A percentile compares a stretch with the other conserved stretches of the same genome.
These are phyloP conservation scores for Teinopalpus imperialis DNA, from an alignment of 2,888 invertebrate species.

Conservation along the genomic window DNA sequence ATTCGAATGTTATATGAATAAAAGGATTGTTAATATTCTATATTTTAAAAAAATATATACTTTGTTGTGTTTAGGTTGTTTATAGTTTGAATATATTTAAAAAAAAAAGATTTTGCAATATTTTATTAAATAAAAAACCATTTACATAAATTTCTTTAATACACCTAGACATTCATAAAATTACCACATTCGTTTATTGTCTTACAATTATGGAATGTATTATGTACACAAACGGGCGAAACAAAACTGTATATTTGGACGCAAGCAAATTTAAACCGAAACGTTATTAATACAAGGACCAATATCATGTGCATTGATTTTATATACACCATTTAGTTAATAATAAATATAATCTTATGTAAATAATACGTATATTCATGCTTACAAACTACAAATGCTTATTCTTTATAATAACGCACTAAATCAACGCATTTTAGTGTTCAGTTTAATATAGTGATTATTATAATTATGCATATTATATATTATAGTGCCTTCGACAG, in stretches of 20 bases:
- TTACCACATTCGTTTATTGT: slow-evolving; percentile 23
- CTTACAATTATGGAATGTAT: slow-evolving; percentile 29
- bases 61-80: no score
- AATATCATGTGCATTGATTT: neutral
- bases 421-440: neutral
- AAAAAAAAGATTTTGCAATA: no score
- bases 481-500: no score
- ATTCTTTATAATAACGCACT: neutral
- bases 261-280: slow-evolving; percentile 1
- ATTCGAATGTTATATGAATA: no score
- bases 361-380: slow-evolving; percentile 7
- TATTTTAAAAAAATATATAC: no score
- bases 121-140: slow-evolving; percentile 14
- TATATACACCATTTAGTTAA: no score
- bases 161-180: slow-evolving; percentile 14
- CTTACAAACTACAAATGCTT: slow-evolving; percentile 27
- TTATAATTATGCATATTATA: no score
- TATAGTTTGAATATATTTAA: no score
- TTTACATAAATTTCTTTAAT: slow-evolving; percentile 19
- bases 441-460: no score
- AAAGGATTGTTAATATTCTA: no score
- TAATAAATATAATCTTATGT: neutral
- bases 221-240: slow-evolving; percentile 5
- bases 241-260: slow-evolving; percentile 4
- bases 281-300: neutral